Base-by-base conservation (phyloP, 2,888 invertebrate genomes). In the Tetragonula carbonaria region DNA sequence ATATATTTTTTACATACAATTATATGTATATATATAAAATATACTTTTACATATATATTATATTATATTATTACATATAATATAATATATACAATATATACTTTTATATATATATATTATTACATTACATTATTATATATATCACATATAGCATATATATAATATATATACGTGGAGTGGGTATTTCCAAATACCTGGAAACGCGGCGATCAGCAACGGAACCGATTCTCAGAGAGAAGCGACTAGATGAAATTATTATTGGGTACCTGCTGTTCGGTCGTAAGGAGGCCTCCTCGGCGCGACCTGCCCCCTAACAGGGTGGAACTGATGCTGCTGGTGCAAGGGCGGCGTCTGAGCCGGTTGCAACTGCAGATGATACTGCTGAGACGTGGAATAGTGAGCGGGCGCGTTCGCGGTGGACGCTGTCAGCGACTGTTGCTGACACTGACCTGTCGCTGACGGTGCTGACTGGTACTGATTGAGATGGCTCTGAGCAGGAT, bases 261-360 rank as follows among this genome's bases (percentile, higher is more conserved):
- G 50, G 77, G 68, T 92, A 92, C 92, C 92, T 92, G 91, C 92
- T 92, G 91, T 84, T 80, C 86, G 87, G 80, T 88, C 90, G 85
- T 90, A 91, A 87, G 87, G 78, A 66, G 85, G 67, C 74, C 87
- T 86, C 57, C 90, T 88, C 71, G 79, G 76, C 18, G 83, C 78
- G 68, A 78, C 62, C 80, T 90, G 90, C 78, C 88, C 89, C 81
- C 84, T 86, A 74, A 70, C 87, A 80, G 87, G 86, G 72, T 92
- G 91, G 78, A 82, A 91, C 63, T 90, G 91, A 45, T 90, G 91
- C 80, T 92, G 92, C 77, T 93, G 93, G 67, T 91, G 91, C 82
- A 90, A 82, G 85, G 92, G 89, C 85, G 92, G 91, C 74, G 91
- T 89, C 78, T 92, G 93, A 83, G 73, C 90, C 89, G 90, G 90